Base-by-base conservation (phyloP, 1,140 invertebrate species). In the Camponotus floridanus region DNA sequence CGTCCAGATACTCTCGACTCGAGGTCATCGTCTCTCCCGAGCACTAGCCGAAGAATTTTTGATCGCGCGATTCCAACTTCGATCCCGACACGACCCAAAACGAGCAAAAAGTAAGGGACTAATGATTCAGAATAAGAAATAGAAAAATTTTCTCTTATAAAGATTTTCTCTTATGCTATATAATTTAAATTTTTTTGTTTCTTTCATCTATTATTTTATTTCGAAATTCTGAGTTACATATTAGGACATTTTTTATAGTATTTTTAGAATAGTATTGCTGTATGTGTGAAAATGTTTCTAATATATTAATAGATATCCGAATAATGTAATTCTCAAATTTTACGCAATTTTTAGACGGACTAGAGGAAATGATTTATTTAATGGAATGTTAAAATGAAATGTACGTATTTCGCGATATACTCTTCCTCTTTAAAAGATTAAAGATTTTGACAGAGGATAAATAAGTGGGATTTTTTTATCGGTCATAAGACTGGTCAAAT, bases 1-100 rank as follows among this genome's bases (percentile, higher is more conserved):
- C 89, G 76, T 90, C 89, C 89, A 90, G 89, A 88, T 90, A 90
- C 89, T 90, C 87, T 90, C 59, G 62, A 51, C 45, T 90, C 89
- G 80, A 90, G 89, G 88, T 90, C 89, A 88, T 91, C 89, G 71
- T 76, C 84, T 90, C 85, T 78, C 33, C 39, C 42, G 71, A 89
- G 83, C 48, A 84, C 26, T 87, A 89, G 88, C 85, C 88, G 79
- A 89, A 89, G 78, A 87, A 90, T 89, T 90, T 88, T 87, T 68
- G 74, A 87, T 79, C 61, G 48, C 59, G 42, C 51, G 55, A 86
- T 36, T 62, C 64, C 42, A 65, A 71, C 57, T 78, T 62, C 48
- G 45, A 6, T 83, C 45, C 11, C 73, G 80, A 85, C 36, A 31
- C 42, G 39, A 48, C 18, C 11, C 76, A 39, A 62, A 70, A 86